Evolutionary conservation across 2,888 invertebrate genomes (phyloP), one percentile per base, ranked within the genome.

Genomic region (Miltochrista miniata): DNA sequence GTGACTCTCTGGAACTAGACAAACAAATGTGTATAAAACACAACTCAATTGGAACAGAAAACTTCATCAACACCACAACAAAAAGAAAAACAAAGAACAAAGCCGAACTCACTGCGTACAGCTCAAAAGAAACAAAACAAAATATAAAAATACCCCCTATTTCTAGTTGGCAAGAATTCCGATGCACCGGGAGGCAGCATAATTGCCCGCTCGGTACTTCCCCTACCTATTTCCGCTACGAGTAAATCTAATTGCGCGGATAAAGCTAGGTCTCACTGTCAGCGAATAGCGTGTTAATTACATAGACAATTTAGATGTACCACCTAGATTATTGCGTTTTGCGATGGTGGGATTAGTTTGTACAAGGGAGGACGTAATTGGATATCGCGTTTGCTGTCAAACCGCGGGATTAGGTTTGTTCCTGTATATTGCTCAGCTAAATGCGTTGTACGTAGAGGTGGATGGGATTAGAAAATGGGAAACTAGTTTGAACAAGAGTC

Each of bases 161-260:
- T n/a, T 14, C 37, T 35, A 45, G 43, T 56, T 56, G 48, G 52
- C 54, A 45, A 42, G 50, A 53, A 48, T 44, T 39, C 35, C 36
- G 30, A 45, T 40, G 48, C 38, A 14, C 31, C 50, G 42, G 51
- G 50, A 51, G 33, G 13, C 15, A 51, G 48, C 53, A 65, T 74
- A 74, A 75, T 74, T 71, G 67, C 57, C 56, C 51, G 45, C 56
- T 41, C 52, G 46, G 56, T 61, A 56, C 56, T 55, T n/a, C n/a
- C n/a, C 51, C 66, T 24, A 24, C 18, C 2, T 66, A 65, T 56
- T 72, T 71, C 71, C 71, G 54, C 64, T 61, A 54, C 33, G 56
- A 64, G 61, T 62, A 67, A 72, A 76, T 74, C 66, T 77, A 74
- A 77, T 74, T 73, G 70, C 58, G 44, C 54, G 63, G 60, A 56